Evolutionary conservation across 2,888 invertebrate genomes (phyloP), one percentile per base, ranked within the genome.

Genomic region (Coleophora deauratella): DNA sequence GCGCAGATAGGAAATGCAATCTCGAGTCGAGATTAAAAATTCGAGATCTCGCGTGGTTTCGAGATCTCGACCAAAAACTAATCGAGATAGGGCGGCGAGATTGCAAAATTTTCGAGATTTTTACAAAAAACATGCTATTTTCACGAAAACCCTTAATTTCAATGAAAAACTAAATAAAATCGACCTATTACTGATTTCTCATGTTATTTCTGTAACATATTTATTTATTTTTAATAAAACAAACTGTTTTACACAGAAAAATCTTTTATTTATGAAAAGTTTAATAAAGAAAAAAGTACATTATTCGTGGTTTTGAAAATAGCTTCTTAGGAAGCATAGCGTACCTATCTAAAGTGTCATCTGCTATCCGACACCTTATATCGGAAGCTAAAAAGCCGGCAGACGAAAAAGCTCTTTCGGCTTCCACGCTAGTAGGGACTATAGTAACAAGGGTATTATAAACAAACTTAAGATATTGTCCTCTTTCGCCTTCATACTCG

Each of bases 381-480:
- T 33, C 12, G 11, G 30, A 35, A 21, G 34, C 21, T 35, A 42
- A 32, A 34, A 38, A 44, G 11, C 38, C 40, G 6, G 42, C 42
- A 15, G 38, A 42, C 14, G 46, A 47, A 33, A 47, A 47, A 7
- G 42, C 37, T 35, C 46, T 37, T 34, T 42, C 42, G 28, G 42
- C 44, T 31, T 44, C 44, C 34, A 42, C 42, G 28, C 37, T 47
- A n/a, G 38, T 43, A 9, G 31, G 31, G 31, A 31, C 31, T 7
- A 31, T 13, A 41, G 40, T 21, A 15, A 35, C 2, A 14, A 35
- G 31, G 4, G 9, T 31, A 10, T 31, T 31, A 4, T 9, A 31
- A 11, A 10, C 31, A 9, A 33, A 33, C 33, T 39, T 33, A 3
- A 40, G 14, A 15, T 33, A 35, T 28, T n/a, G 11, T 15, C 31